phyloP scores from a whole-genome alignment of 2,797 vertebrate species.

The Periparus ater region DNA sequence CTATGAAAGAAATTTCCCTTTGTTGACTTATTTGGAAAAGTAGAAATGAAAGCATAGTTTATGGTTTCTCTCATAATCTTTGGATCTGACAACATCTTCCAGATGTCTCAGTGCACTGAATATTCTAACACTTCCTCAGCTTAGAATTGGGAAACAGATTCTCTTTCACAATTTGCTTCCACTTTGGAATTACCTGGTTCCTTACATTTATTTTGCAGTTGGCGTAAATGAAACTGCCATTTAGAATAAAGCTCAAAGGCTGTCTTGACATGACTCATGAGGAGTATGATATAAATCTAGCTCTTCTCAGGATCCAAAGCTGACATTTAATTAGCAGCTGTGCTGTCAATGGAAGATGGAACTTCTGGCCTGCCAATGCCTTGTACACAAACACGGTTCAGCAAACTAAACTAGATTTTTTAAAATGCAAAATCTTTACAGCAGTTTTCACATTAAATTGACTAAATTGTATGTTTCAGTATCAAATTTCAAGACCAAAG shows the following conservation, averaged over 20 bases:
- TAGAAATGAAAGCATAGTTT: neutral
- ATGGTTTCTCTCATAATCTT: neutral
- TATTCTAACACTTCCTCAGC: neutral
- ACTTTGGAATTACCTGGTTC: neutral
- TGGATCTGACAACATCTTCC: conserved; percentile 3
- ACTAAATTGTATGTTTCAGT: neutral
- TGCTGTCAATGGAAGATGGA: neutral
- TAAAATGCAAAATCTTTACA: neutral
- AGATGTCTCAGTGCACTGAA: neutral
- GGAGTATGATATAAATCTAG: neutral
- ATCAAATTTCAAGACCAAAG: neutral
- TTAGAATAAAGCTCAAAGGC: neutral
- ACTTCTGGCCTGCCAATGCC: neutral
- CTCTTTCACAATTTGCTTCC: neutral
- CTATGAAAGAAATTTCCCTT: neutral
- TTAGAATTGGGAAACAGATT: neutral
- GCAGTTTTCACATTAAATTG: neutral
- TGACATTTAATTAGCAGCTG: conserved; percentile 10
- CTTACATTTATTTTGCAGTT: neutral
- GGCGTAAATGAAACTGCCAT: neutral
- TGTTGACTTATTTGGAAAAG: neutral
- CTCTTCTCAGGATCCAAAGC: neutral
- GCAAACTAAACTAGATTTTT: neutral
- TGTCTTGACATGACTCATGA: neutral
- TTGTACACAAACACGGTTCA: neutral